A percentile compares a stretch with the other conserved stretches of the same genome.
Evolutionary conservation across 1,140 invertebrate species (phyloP).

Genomic region (Hyposmocoma kahamanoa): DNA sequence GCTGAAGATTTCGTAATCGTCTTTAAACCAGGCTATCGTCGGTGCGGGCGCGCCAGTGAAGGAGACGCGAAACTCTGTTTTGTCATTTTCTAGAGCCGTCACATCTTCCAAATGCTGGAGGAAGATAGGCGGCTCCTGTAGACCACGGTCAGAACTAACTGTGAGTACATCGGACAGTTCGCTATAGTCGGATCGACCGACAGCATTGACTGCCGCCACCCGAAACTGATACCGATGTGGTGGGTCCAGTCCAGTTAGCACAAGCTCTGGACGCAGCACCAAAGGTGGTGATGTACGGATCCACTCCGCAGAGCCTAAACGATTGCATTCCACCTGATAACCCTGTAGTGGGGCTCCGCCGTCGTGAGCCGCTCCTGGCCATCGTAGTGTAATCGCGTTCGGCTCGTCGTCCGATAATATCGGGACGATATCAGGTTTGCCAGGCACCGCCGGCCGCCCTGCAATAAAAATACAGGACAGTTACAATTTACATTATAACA

Average conservation of each 20-base stretch:
- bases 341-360: conserved; percentile 93
- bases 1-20: conserved; percentile 89
- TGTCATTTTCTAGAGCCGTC: conserved; percentile 83
- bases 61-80: conserved; percentile 87
- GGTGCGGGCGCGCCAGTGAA: conserved; percentile 89
- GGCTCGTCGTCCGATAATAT: conserved; percentile 80
- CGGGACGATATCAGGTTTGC: conserved; percentile 83
- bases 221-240: conserved; percentile 93
- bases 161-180: conserved; percentile 85
- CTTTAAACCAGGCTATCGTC: conserved; percentile 94
- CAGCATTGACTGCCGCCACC: conserved; percentile 89
- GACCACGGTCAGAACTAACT: conserved; percentile 80
- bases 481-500: too few relatives aligned
- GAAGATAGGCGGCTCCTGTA: conserved; percentile 80
- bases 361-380: conserved; percentile 87
- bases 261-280: conserved; percentile 80
- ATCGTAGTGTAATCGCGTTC: conserved; percentile 90
- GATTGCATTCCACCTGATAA: conserved; percentile 86
- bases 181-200: conserved; percentile 86
- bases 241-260: conserved; percentile 85
- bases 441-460: conserved; percentile 85
- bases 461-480: conserved; percentile 33
- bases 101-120: conserved; percentile 79
- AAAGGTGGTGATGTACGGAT: conserved; percentile 82
- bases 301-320: conserved; percentile 85